Percentiles rank a stretch among this genome's conserved stretches.
These are phyloP conservation scores for Trogon surrucura DNA, from an alignment of 2,113 vertebrate species.

Conservation along the genomic window DNA sequence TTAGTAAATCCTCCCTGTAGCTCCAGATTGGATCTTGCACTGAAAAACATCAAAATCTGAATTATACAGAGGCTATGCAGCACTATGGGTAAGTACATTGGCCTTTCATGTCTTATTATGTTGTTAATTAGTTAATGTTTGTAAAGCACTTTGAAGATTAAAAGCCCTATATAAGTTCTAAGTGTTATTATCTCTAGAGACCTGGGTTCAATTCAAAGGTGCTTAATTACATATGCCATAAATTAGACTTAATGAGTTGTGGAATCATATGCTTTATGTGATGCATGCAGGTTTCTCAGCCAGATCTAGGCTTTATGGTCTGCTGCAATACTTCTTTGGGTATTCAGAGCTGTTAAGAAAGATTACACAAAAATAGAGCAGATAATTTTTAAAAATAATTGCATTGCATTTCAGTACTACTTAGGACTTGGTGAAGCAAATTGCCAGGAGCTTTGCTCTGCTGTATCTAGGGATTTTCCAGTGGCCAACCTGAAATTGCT, in stretches of 20 bases:
- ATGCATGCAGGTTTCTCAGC: constrained; percentile 4
- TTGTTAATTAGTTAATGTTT: constrained; percentile 78
- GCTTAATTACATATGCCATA: constrained; percentile 75
- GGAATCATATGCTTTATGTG: constrained; percentile 34
- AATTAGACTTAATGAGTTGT: constrained; percentile 73
- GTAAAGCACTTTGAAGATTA: constrained; percentile 74
- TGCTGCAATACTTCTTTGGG: neutral
- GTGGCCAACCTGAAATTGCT: neutral
- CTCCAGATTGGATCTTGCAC: neutral
- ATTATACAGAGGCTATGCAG: constrained; percentile 46
- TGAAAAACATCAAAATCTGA: constrained; percentile 58
- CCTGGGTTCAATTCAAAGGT: constrained; percentile 68
- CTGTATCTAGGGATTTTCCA: neutral
- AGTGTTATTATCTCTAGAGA: constrained; percentile 74
- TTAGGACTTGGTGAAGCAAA: neutral
- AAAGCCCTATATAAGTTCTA: constrained; percentile 71
- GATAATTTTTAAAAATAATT: neutral
- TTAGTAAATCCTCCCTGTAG: neutral
- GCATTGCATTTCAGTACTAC: neutral
- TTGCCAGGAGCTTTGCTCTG: neutral
- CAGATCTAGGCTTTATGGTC: neutral
- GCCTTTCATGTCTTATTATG: constrained; percentile 71
- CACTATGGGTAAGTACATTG: constrained; percentile 44
- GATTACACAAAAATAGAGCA: neutral
- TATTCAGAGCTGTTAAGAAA: neutral